phyloP scores from a whole-genome alignment of 1,140 invertebrate species.

The Halictus rubicundus region DNA sequence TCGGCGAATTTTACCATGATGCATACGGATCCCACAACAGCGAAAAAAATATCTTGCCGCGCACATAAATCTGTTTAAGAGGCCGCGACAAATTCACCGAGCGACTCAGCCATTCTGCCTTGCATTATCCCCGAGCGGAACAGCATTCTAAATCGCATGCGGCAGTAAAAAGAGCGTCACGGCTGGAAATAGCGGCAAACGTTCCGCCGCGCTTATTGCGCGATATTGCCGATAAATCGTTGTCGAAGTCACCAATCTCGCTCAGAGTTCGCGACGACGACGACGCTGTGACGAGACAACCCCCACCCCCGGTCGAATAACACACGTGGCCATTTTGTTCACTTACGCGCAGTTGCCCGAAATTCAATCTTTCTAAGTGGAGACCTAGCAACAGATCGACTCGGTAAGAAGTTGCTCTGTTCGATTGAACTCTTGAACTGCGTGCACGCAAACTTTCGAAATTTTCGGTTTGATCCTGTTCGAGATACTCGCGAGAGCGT shows the following conservation, averaged over 20 bases:
- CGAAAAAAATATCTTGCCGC: conserved; percentile 4
- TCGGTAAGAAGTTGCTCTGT: conserved; percentile 41
- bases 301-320: conserved; percentile 37
- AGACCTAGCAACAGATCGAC: conserved; percentile 16
- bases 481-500: background rate
- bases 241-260: conserved; percentile 47
- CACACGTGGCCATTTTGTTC: conserved; percentile 34
- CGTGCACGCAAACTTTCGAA: background rate
- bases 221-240: conserved; percentile 53
- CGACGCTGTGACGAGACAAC: background rate
- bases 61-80: conserved; percentile 8
- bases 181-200: conserved; percentile 19
- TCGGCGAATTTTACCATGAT: background rate
- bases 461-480: too few species aligned
- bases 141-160: background rate
- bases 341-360: conserved; percentile 4
- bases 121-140: conserved; percentile 14
- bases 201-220: conserved; percentile 31
- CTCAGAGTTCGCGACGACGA: background rate
- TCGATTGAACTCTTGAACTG: background rate
- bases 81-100: conserved; percentile 21
- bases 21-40: background rate
- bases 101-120: background rate
- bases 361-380: conserved; percentile 61
- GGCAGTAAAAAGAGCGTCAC: conserved; percentile 10